Evolutionary conservation across 2,113 vertebrate species (phyloP).

Genomic region (Blennius ocellaris): DNA sequence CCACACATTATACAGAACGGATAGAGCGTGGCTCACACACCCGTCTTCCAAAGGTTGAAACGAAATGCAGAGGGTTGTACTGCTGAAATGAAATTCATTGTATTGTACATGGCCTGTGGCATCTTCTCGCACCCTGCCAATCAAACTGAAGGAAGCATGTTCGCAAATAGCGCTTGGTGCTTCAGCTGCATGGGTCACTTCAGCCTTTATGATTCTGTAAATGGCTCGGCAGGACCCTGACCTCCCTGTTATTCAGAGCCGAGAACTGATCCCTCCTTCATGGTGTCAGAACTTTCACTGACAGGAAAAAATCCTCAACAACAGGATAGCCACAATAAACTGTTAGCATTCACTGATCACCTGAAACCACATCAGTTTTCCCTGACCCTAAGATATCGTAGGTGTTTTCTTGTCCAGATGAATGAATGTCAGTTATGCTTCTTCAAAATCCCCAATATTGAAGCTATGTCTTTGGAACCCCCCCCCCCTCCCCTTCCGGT

Average conservation of each 20-base stretch:
- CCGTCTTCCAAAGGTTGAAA: constrained; percentile 24
- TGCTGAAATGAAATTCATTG: constrained; percentile 31
- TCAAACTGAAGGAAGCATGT: constrained; percentile 49
- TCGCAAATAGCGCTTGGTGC: constrained; percentile 38
- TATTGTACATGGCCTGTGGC: constrained; percentile 32
- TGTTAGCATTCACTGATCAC: constrained; percentile 53
- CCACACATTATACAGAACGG: constrained; percentile 29
- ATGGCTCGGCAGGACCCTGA: constrained; percentile 7
- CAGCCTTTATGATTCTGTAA: constrained; percentile 45
- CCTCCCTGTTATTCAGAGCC: constrained; percentile 52
- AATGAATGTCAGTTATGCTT: constrained; percentile 64
- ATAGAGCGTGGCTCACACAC: constrained; percentile 11
- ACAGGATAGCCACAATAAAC: constrained; percentile 60
- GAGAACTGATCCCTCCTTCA: constrained; percentile 25
- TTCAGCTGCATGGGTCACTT: constrained; percentile 50
- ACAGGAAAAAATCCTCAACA: constrained; percentile 62
- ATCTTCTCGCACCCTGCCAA: constrained; percentile 44
- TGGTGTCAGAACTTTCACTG: constrained; percentile 64
- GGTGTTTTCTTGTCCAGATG: constrained; percentile 27
- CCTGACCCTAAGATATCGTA: constrained; percentile 39
- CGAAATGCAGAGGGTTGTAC: constrained; percentile 12
- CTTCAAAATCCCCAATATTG: constrained; percentile 54
- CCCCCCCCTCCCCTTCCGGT: neutral
- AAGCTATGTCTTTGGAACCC: neutral
- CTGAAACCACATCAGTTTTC: constrained; percentile 51